A percentile compares a stretch with the other conserved stretches of the same genome.
These are phyloP conservation scores for Cygnus atratus DNA, from an alignment of 2,113 vertebrate species.

Conservation along the genomic window DNA sequence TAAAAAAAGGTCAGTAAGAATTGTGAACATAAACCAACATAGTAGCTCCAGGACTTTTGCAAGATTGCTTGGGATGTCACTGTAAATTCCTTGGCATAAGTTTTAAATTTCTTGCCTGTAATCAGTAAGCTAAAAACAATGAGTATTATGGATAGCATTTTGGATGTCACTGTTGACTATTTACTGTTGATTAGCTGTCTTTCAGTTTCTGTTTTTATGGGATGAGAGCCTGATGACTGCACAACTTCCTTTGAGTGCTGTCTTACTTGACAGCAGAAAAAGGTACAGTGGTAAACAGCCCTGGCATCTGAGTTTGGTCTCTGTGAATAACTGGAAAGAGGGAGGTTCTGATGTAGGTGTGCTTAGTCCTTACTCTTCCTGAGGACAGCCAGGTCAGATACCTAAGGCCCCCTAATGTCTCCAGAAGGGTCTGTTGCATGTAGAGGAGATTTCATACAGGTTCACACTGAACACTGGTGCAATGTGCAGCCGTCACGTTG, in stretches of 20 bases:
- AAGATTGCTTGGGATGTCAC: neutral
- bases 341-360: neutral
- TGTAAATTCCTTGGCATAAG: neutral
- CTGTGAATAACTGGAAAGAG: neutral
- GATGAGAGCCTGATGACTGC: neutral
- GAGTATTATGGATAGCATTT: neutral
- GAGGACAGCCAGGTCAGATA: neutral
- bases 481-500: neutral
- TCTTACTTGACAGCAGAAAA: neutral
- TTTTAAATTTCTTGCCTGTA: neutral
- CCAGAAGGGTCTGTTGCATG: neutral
- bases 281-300: neutral
- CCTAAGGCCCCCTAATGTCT: neutral
- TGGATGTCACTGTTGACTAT: neutral
- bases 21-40: neutral
- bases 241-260: neutral
- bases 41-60: neutral
- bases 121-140: neutral
- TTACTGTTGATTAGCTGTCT: neutral
- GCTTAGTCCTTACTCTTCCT: neutral
- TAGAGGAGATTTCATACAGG: neutral
- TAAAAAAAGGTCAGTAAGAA: neutral
- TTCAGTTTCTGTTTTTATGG: neutral
- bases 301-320: neutral
- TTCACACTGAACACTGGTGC: too few relatives aligned